These are phyloP conservation scores for Aepyceros melampus DNA, from an alignment of 2,113 vertebrate genomes.

Conservation along the genomic window DNA sequence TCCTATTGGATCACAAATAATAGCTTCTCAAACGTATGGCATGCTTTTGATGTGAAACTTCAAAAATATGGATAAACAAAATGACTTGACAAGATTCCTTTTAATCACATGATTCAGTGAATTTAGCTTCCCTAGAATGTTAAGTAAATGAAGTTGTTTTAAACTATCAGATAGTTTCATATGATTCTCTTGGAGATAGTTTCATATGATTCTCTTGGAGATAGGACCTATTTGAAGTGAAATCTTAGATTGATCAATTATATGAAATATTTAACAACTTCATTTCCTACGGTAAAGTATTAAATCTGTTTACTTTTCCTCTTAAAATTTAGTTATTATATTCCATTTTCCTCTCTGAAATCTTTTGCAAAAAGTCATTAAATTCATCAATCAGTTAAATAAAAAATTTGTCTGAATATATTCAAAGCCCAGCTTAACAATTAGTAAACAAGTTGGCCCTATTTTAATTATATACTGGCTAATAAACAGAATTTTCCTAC, in stretches of 20 bases:
- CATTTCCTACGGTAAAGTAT: not conserved
- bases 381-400: not conserved
- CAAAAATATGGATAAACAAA: not conserved
- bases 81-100: not conserved
- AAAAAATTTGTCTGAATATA: not conserved
- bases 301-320: slow-evolving; percentile 2
- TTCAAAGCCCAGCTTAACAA: not conserved
- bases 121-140: not conserved
- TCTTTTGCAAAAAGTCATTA: not conserved
- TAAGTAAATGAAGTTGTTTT: not conserved
- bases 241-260: not conserved
- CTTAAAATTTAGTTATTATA: not conserved
- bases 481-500: not conserved
- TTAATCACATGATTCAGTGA: not conserved
- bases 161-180: not conserved
- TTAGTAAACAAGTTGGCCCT: not conserved
- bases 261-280: not conserved
- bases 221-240: not conserved
- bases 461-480: not conserved
- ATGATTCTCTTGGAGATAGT: not conserved
- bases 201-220: not conserved
- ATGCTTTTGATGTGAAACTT: not conserved
- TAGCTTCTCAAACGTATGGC: not conserved
- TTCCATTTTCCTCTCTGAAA: not conserved
- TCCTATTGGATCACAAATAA: not conserved